Conservation (phyloP, 2,113 vertebrate species). For the Gallinago undulata region DNA sequence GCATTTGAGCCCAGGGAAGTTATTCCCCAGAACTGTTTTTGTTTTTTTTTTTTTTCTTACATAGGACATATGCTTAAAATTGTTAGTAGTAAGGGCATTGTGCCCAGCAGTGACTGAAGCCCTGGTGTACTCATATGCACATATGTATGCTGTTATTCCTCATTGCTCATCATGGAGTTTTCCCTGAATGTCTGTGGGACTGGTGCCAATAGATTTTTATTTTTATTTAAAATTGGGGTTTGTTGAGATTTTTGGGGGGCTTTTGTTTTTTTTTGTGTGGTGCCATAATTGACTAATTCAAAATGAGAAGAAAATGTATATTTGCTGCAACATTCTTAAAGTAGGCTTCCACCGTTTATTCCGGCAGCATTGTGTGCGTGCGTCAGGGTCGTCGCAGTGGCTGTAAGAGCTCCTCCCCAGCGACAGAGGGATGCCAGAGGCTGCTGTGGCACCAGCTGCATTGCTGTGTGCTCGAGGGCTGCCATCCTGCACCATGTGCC, state of each 20-base stretch:
- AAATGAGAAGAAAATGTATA: neutral
- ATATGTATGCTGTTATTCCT: neutral
- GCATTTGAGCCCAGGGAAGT: neutral
- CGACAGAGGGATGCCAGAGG: fast-evolving
- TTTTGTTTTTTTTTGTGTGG: neutral
- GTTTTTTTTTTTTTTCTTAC: neutral
- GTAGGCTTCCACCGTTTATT: neutral
- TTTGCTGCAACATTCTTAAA: neutral
- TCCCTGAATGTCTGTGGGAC: neutral
- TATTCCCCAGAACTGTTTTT: neutral
- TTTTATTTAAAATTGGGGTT: neutral
- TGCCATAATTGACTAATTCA: neutral
- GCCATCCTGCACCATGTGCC: neutral
- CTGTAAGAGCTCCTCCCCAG: neutral
- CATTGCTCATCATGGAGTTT: neutral
- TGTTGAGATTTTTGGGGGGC: too few relatives aligned
- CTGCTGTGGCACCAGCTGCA: neutral
- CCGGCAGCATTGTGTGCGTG: fast-evolving
- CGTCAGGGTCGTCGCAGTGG: neutral
- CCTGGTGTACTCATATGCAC: neutral
- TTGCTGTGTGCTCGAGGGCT: neutral
- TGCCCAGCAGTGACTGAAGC: slow-evolving; percentile 12
- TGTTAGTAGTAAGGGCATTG: neutral
- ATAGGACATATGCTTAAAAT: neutral
- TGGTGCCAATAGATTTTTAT: neutral